Percentiles rank a stretch among this genome's conserved stretches.
phyloP scores from a whole-genome alignment of 2,113 vertebrate genomes.

The Daphoenositta chrysoptera region DNA sequence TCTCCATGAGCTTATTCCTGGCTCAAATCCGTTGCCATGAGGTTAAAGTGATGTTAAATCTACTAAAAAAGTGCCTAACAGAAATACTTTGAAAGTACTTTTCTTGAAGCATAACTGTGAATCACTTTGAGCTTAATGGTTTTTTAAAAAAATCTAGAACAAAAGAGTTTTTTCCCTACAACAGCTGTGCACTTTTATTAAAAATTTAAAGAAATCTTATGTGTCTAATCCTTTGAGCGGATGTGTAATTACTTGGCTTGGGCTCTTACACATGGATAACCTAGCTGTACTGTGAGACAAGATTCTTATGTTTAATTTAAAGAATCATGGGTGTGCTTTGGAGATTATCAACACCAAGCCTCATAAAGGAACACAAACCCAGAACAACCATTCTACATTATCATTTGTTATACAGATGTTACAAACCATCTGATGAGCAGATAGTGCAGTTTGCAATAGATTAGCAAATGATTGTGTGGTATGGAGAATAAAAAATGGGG shows the following conservation, averaged over 20 bases:
- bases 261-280: conserved; percentile 68
- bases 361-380: conserved; percentile 53
- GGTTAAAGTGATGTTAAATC: conserved; percentile 25
- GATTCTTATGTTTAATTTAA: conserved; percentile 75
- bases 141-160: conserved; percentile 61
- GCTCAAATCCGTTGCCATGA: not conserved
- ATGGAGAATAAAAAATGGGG: not conserved
- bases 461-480: not conserved
- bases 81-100: conserved; percentile 55
- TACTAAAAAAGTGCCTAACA: conserved; percentile 26
- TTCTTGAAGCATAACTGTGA: conserved; percentile 47
- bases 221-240: conserved; percentile 70
- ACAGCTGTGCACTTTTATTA: conserved; percentile 76
- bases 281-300: conserved; percentile 60
- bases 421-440: conserved; percentile 27
- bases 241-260: conserved; percentile 73
- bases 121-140: conserved; percentile 61
- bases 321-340: conserved; percentile 54
- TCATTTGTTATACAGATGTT: conserved; percentile 65
- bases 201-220: conserved; percentile 76
- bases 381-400: conserved; percentile 3
- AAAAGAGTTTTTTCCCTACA: conserved; percentile 64
- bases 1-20: conserved; percentile 21
- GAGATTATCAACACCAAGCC: conserved; percentile 60
- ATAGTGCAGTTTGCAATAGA: not conserved